A percentile compares a stretch with the other conserved stretches of the same genome.
Conservation (phyloP, 2,113 vertebrate species). For the Galeopterus variegatus region DNA sequence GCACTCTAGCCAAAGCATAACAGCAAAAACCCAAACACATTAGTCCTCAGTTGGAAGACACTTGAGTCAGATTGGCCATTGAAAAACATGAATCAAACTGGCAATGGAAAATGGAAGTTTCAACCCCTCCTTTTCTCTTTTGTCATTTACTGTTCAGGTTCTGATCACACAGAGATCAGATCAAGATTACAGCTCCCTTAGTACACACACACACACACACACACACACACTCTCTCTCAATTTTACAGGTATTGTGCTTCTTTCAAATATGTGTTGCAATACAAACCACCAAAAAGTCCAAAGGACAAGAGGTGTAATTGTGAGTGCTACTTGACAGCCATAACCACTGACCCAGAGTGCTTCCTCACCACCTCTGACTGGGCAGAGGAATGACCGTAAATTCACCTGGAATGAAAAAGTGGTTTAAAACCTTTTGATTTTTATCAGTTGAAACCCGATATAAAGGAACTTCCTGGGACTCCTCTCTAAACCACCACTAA, state of each 20-base stretch:
- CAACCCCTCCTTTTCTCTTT: neutral
- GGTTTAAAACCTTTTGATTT: constrained; percentile 60
- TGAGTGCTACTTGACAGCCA: neutral
- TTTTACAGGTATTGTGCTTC: neutral
- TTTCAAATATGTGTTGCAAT: neutral
- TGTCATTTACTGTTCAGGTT: neutral
- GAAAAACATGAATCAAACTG: neutral
- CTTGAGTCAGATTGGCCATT: neutral
- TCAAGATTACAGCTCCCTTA: neutral
- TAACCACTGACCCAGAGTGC: neutral
- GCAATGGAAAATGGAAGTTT: neutral
- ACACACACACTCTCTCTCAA: neutral
- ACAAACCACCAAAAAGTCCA: neutral
- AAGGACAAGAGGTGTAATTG: neutral
- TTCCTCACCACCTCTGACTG: neutral
- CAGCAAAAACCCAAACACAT: neutral
- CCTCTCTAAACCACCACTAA: neutral
- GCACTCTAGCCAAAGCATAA: neutral
- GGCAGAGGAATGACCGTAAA: neutral
- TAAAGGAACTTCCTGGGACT: constrained; percentile 27
- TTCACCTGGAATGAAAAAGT: constrained; percentile 45
- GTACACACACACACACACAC: neutral
- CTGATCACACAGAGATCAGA: neutral
- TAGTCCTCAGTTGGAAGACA: neutral
- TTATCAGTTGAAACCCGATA: constrained; percentile 47